A percentile compares a stretch with the other conserved stretches of the same genome.
phyloP scores from a whole-genome alignment of 1,140 invertebrate species.

The Marisa cornuarietis region DNA sequence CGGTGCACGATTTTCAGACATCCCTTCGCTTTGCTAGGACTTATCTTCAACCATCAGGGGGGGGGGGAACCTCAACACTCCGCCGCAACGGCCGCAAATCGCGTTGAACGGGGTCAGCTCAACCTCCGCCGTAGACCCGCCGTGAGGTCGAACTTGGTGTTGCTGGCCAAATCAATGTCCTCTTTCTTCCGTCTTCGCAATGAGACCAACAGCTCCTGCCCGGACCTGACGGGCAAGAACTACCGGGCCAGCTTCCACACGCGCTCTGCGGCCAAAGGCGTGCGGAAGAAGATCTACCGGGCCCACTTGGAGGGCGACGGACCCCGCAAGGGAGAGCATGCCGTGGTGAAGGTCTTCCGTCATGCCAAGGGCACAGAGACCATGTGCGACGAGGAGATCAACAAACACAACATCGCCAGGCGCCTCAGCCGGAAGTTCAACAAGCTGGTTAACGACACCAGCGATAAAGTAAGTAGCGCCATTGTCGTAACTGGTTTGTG shows the following conservation, averaged over 20 bases:
- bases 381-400: conserved; percentile 33
- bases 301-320: conserved; percentile 33
- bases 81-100: too few relatives aligned
- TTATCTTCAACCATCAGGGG: too few relatives aligned
- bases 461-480: conserved; percentile 1
- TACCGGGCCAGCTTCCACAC: conserved; percentile 34
- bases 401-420: conserved; percentile 25
- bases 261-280: conserved; percentile 22
- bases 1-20: too few relatives aligned
- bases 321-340: conserved; percentile 32
- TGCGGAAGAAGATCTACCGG: conserved; percentile 32
- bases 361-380: conserved; percentile 28
- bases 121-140: too few relatives aligned
- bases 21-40: too few relatives aligned
- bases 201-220: conserved; percentile 30
- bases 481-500: too few relatives aligned
- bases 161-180: too few relatives aligned
- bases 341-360: conserved; percentile 33
- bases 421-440: conserved; percentile 25
- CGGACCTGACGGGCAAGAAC: conserved; percentile 25
- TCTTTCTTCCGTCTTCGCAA: conserved; percentile 21
- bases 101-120: too few relatives aligned
- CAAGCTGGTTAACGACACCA: conserved; percentile 24
- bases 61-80: too few relatives aligned
- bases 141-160: too few relatives aligned